Evolutionary conservation across 2,888 invertebrate genomes (phyloP).

Genomic region (Sphaeridia pumilis): DNA sequence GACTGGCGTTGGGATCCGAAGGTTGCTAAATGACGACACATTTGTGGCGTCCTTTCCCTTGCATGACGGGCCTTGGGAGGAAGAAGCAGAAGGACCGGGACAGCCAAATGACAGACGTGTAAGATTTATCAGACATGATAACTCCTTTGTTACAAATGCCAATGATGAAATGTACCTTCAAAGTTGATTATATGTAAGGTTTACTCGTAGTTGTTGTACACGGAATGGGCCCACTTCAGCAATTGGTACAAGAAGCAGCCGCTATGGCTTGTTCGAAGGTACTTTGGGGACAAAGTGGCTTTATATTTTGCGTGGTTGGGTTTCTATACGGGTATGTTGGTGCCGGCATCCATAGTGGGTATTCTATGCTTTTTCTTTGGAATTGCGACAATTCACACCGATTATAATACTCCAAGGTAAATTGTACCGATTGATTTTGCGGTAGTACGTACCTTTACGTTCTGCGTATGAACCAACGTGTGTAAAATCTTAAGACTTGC

Average conservation of each 20-base stretch:
- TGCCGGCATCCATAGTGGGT: slow-evolving; percentile 75
- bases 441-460: too few relatives aligned
- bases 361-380: slow-evolving; percentile 78
- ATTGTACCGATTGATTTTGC: too few relatives aligned
- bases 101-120: slow-evolving; percentile 61
- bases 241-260: slow-evolving; percentile 91
- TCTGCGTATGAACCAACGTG: too few relatives aligned
- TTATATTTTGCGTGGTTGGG: slow-evolving; percentile 89
- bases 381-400: slow-evolving; percentile 63
- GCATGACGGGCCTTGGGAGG: slow-evolving; percentile 67
- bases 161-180: too few relatives aligned
- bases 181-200: too few relatives aligned
- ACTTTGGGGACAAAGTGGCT: slow-evolving; percentile 85
- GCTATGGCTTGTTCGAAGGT: slow-evolving; percentile 70
- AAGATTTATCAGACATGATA: too few relatives aligned
- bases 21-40: slow-evolving; percentile 68
- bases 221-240: slow-evolving; percentile 81
- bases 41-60: slow-evolving; percentile 74
- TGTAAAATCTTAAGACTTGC: too few relatives aligned
- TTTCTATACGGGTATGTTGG: slow-evolving; percentile 79
- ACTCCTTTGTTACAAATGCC: too few relatives aligned
- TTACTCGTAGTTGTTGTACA: slow-evolving; percentile 70
- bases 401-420: slow-evolving; percentile 67
- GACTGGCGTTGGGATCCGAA: slow-evolving; percentile 73
- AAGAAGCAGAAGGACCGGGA: slow-evolving; percentile 47